Evolutionary conservation across 2,113 vertebrate species (phyloP).

Genomic region (Pitta sordida): DNA sequence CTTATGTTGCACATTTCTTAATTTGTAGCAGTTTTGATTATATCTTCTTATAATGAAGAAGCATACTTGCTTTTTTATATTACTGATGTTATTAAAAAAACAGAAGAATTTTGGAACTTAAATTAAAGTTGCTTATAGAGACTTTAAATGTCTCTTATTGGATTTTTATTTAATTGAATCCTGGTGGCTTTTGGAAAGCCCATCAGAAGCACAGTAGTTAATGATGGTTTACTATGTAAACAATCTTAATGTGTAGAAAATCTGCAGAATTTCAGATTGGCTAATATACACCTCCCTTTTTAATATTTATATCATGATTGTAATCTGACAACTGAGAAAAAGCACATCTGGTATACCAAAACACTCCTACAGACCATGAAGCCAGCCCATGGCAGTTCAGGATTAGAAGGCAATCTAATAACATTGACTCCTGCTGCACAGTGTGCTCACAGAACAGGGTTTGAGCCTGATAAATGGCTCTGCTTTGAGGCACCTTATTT

Average conservation of each 20-base stretch:
- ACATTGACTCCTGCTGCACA: background rate
- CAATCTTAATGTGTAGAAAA: background rate
- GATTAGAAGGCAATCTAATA: background rate
- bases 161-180: background rate
- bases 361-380: background rate
- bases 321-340: background rate
- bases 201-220: background rate
- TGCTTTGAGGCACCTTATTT: background rate
- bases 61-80: background rate
- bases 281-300: background rate
- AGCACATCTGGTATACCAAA: fast-evolving
- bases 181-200: background rate
- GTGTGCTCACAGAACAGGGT: background rate
- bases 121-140: background rate
- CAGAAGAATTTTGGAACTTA: background rate
- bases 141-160: background rate
- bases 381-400: background rate
- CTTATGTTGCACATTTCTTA: background rate
- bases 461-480: background rate
- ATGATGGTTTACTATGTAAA: background rate
- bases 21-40: background rate
- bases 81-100: background rate
- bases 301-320: background rate
- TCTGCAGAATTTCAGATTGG: background rate
- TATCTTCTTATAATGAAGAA: background rate